Evolutionary conservation across 2,888 invertebrate genomes (phyloP), one percentile per base, ranked within the genome.

Genomic region (Noctua fimbriata): DNA sequence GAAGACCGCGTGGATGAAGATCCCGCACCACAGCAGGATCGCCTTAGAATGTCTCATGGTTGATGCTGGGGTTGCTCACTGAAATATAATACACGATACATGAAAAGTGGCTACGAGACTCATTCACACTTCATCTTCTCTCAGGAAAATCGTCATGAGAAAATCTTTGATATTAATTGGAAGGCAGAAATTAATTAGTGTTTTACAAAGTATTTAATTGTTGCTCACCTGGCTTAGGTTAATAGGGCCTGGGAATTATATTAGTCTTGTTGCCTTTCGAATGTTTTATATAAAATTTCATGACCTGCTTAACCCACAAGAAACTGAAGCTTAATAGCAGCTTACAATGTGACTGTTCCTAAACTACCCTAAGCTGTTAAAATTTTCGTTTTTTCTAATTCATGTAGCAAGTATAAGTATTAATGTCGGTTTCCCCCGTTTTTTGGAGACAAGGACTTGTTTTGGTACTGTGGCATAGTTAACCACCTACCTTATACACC

Each of bases 21-120:
- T 69, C 58, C 86, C 85, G 75, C 90, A 92, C 89, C 91, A 91
- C 58, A 92, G 72, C 60, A 92, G 63, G 41, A 92, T 82, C 49
- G 87, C 81, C 80, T 88, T 90, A 18, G 79, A 84, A 73, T 86
- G 87, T 86, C 87, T 90, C 93, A 93, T 93, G 32, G 36, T 89
- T 71, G n/a, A 67, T 66, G 28, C 67, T 69, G 73, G 63, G 55
- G 24, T 74, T 72, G 32, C n/a, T 66, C 55, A 47, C 85, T 85
- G 84, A 65, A 83, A 83, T 21, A 32, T 14, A 41, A 41, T 18
- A 44, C 12, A 72, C 1, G 24, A 66, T 1, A 58, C n/a, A 49
- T 69, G 36, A 21, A 72, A 52, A 32, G 3, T n/a, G 2, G 67
- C 6, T 36, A 14, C 14, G 32, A 65, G 12, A 24, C 24, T 65